Evolutionary conservation across 1,140 invertebrate genomes (phyloP).

Genomic region (Littorina saxatilis): DNA sequence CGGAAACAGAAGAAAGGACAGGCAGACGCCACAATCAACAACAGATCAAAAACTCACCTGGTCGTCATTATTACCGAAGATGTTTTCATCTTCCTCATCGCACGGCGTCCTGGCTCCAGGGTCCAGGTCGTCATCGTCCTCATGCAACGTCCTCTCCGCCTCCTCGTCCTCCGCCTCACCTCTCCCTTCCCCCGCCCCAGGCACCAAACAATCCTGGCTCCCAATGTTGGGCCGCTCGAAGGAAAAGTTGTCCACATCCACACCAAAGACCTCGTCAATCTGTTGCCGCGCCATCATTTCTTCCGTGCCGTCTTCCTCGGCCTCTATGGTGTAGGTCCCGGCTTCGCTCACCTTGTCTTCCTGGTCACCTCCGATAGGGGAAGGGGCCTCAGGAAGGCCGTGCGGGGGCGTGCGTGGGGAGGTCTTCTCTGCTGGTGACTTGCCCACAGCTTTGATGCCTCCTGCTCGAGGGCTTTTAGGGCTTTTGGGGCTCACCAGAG

Average conservation of each 20-base stretch:
- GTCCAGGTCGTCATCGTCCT: constrained; percentile 23
- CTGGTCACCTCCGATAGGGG: constrained; percentile 51
- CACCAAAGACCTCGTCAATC: constrained; percentile 87
- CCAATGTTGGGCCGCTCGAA: constrained; percentile 43
- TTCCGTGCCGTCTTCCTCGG: constrained; percentile 85
- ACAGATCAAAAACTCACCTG: neutral
- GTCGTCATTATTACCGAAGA: neutral
- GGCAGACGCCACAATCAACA: neutral
- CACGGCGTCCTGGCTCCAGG: neutral
- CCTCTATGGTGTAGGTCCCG: constrained; percentile 89
- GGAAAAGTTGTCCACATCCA: constrained; percentile 64
- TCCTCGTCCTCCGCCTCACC: neutral
- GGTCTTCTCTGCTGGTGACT: too few relatives aligned
- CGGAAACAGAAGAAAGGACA: neutral
- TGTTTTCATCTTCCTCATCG: neutral
- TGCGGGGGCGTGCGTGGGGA: neutral
- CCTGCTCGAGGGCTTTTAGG: neutral
- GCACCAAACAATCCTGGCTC: constrained; percentile 32
- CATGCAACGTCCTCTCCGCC: constrained; percentile 9
- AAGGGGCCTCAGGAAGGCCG: neutral
- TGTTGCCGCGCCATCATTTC: constrained; percentile 90
- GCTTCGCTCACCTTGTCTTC: constrained; percentile 85
- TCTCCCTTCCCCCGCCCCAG: constrained; percentile 4
- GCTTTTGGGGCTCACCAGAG: neutral
- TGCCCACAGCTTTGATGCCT: neutral